Evolutionary conservation across 1,140 invertebrate species (phyloP).

Genomic region (Orchesella cincta): DNA sequence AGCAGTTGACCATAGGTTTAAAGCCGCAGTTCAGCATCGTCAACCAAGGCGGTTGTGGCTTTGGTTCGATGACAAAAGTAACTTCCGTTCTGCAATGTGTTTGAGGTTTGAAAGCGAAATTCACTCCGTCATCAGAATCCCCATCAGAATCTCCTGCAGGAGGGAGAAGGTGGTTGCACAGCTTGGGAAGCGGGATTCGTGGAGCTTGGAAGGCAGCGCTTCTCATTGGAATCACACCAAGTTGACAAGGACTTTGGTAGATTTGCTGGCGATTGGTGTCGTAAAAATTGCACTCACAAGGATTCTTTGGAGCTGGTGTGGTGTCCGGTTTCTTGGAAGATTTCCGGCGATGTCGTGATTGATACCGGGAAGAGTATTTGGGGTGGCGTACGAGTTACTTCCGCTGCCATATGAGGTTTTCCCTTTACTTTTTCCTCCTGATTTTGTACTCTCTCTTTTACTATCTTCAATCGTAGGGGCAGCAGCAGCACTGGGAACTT

Average conservation of each 20-base stretch:
- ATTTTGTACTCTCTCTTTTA: too few species aligned
- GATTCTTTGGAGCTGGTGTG: too few species aligned
- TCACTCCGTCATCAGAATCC: constrained; percentile 27
- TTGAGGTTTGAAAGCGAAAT: constrained; percentile 38
- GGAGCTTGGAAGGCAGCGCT: constrained; percentile 23
- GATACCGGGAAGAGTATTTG: too few species aligned
- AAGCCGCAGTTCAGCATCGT: constrained; percentile 45
- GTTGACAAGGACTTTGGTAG: background rate
- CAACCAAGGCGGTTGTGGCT: constrained; percentile 41
- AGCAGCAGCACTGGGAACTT: too few species aligned
- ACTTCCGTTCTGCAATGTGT: constrained; percentile 44
- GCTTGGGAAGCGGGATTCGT: constrained; percentile 1
- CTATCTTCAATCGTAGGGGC: too few species aligned
- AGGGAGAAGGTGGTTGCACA: background rate
- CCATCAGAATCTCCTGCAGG: background rate
- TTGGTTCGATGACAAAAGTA: too few species aligned
- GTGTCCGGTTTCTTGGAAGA: too few species aligned
- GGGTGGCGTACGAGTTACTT: too few species aligned
- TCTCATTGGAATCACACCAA: constrained; percentile 3
- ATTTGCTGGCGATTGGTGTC: background rate
- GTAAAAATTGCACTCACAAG: too few species aligned
- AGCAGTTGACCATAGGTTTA: constrained; percentile 37
- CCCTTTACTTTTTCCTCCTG: too few species aligned
- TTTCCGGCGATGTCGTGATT: too few species aligned
- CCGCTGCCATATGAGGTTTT: too few species aligned